Percentiles rank a stretch among this genome's conserved stretches.
Conservation (phyloP, 1,140 invertebrate species). For the Formica selysi region DNA sequence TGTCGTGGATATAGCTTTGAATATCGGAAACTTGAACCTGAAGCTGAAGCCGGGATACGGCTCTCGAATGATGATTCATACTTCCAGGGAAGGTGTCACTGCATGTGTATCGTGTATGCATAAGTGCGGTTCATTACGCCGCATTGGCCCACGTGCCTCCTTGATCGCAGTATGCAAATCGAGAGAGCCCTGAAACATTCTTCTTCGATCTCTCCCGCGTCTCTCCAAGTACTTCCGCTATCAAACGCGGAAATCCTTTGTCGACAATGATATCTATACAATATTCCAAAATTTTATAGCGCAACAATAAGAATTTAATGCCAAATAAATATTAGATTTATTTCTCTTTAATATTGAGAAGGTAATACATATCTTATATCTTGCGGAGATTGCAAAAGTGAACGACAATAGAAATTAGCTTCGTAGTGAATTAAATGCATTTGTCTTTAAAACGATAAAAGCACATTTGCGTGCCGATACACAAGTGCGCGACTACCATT, state of each 20-base stretch:
- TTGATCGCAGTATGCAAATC: slow-evolving; percentile 72
- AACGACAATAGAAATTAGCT: neutral
- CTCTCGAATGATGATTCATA: slow-evolving; percentile 79
- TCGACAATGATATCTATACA: neutral
- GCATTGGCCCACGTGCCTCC: slow-evolving; percentile 74
- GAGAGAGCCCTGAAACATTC: slow-evolving; percentile 55
- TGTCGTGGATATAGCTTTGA: neutral
- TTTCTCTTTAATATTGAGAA: neutral
- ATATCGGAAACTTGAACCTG: too few species aligned
- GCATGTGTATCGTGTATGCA: slow-evolving; percentile 80
- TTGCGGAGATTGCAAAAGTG: neutral
- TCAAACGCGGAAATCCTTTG: slow-evolving; percentile 17
- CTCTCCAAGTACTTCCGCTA: neutral
- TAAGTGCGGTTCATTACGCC: slow-evolving; percentile 80
- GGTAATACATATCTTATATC: neutral
- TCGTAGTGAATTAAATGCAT: slow-evolving; percentile 23
- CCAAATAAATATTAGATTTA: slow-evolving; percentile 16
- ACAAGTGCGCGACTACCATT: slow-evolving; percentile 65
- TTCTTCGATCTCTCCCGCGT: slow-evolving; percentile 36
- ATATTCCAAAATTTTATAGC: slow-evolving; percentile 3
- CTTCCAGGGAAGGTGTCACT: slow-evolving; percentile 82
- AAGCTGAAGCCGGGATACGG: too few species aligned
- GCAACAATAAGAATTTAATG: slow-evolving; percentile 21
- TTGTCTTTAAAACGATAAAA: neutral
- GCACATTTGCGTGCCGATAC: neutral